Conservation (phyloP, 2,888 invertebrate species). For the Phorcus lineatus region DNA sequence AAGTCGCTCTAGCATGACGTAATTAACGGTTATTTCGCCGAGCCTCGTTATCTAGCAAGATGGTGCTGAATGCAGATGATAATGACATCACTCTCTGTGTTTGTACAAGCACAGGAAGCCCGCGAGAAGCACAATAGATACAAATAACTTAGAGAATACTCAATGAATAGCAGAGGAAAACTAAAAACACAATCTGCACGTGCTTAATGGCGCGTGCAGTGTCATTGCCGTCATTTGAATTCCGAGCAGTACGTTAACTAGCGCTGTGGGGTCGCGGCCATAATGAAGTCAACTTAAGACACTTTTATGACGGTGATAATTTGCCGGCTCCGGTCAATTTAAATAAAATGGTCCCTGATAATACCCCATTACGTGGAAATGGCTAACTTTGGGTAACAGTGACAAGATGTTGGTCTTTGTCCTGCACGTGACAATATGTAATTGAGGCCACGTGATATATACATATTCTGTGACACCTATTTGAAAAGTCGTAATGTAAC, state of each 20-base stretch:
- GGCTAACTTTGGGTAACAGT: not conserved
- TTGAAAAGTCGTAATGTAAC: too few species aligned
- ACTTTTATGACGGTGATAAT: conserved; percentile 19
- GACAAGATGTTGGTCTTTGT: not conserved
- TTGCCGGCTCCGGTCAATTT: not conserved
- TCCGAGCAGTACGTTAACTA: not conserved
- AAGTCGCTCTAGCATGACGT: too few species aligned
- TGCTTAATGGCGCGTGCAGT: not conserved
- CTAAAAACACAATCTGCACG: not conserved
- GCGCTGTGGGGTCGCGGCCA: not conserved
- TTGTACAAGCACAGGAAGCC: too few species aligned
- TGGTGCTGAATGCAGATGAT: too few species aligned
- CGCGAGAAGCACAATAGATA: too few species aligned
- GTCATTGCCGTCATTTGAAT: conserved; percentile 5
- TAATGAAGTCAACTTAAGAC: not conserved
- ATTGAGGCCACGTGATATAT: not conserved
- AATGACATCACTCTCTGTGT: too few species aligned
- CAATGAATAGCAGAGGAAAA: too few species aligned
- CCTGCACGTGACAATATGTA: not conserved
- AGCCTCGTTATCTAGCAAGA: too few species aligned
- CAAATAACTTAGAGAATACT: too few species aligned
- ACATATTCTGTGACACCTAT: too few species aligned
- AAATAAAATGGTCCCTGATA: not conserved
- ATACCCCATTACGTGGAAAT: not conserved
- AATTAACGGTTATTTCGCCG: too few species aligned